Conservation (phyloP, 2,888 invertebrate species). For the Dasysyrphus albostriatus region DNA sequence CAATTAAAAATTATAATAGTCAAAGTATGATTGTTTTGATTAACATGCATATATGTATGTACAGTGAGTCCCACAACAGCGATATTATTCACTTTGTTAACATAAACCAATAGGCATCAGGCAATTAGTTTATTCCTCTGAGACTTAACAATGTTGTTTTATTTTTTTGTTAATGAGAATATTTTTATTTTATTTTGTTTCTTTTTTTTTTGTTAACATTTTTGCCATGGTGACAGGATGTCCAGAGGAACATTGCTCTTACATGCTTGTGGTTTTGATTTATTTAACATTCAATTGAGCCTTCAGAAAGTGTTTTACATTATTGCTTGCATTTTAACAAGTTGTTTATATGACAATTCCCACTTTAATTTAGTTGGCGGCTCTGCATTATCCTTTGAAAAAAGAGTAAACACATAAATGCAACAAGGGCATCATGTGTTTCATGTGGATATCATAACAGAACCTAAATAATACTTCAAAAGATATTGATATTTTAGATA, state of each 20-base stretch:
- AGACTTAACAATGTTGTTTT: conserved; percentile 4
- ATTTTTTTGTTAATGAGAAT: conserved; percentile 10
- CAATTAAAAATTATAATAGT: conserved; percentile 55
- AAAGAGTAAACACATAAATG: conserved; percentile 14
- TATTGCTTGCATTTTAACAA: conserved; percentile 11
- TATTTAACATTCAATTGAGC: conserved; percentile 23
- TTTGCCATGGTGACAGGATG: conserved; percentile 22
- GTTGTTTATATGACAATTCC: neutral
- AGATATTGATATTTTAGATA: no score
- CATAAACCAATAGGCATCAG: conserved; percentile 14
- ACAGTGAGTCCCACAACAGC: conserved; percentile 31
- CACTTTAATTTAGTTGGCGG: neutral
- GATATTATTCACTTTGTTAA: conserved; percentile 26
- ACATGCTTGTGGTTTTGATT: conserved; percentile 32
- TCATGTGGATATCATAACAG: no score
- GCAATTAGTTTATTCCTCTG: neutral
- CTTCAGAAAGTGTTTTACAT: conserved; percentile 23
- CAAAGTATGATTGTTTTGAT: conserved; percentile 58
- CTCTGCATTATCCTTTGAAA: neutral
- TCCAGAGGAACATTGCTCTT: conserved; percentile 4
- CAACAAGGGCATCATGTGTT: neutral
- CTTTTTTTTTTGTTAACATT: conserved; percentile 4
- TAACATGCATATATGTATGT: conserved; percentile 14
- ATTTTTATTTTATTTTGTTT: neutral
- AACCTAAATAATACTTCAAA: no score